phyloP scores from a whole-genome alignment of 2,113 vertebrate species.

The Tupaia tana region DNA sequence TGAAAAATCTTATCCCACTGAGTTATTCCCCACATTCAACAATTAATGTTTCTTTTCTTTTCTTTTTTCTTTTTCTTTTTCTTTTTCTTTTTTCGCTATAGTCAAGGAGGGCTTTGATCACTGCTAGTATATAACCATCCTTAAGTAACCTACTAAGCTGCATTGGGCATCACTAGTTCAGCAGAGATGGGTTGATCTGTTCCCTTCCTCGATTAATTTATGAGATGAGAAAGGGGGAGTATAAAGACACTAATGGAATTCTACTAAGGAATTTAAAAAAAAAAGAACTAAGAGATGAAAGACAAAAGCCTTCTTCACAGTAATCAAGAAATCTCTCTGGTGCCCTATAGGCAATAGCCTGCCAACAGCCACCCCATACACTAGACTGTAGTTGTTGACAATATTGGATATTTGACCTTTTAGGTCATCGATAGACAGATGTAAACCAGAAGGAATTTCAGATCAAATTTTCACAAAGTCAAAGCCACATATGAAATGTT shows the following conservation, averaged over 20 bases:
- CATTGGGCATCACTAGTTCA: neutral
- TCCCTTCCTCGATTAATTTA: neutral
- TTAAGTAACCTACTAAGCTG: neutral
- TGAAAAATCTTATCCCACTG: neutral
- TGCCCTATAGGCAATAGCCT: neutral
- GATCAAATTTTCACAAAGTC: slow-evolving; percentile 18
- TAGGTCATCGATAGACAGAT: neutral
- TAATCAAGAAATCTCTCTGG: neutral
- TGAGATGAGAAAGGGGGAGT: neutral
- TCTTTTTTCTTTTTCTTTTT: too few species aligned
- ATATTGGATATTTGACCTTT: neutral
- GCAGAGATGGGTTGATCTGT: neutral
- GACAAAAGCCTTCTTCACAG: neutral
- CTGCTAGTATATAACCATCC: neutral
- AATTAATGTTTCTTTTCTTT: slow-evolving; percentile 22
- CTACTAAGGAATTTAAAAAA: neutral
- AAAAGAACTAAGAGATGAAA: neutral
- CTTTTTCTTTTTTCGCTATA: neutral
- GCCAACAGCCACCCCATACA: neutral
- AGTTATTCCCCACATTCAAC: neutral
- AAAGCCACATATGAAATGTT: neutral
- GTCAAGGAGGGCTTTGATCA: neutral
- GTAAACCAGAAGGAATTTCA: slow-evolving; percentile 21
- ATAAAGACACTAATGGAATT: neutral
- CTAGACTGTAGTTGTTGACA: neutral